Percentiles rank a stretch among this genome's conserved stretches.
phyloP scores from a whole-genome alignment of 1,140 invertebrate genomes.

The Drosophila repletoides region DNA sequence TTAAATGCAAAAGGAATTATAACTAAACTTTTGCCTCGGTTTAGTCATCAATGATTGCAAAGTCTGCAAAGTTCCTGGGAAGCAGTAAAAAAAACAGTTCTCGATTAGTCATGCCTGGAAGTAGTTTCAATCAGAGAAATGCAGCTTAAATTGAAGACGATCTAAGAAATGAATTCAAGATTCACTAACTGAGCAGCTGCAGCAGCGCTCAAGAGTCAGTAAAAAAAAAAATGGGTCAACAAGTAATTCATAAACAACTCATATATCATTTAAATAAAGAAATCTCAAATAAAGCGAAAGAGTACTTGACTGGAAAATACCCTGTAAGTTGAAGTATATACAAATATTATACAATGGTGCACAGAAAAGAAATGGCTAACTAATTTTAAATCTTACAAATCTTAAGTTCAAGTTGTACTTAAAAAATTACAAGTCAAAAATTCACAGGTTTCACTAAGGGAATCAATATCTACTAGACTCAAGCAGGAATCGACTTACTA shows the following conservation, averaged over 20 bases:
- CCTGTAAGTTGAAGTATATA: too few species aligned
- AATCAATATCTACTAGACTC: too few species aligned
- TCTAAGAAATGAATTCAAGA: neutral
- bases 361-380: too few species aligned
- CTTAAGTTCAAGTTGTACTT: too few species aligned
- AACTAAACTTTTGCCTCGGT: slow-evolving; percentile 62
- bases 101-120: slow-evolving; percentile 44
- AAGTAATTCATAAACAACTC: neutral
- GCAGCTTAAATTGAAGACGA: neutral
- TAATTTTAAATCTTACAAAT: too few species aligned
- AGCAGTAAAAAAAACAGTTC: slow-evolving; percentile 20
- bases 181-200: neutral
- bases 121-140: neutral
- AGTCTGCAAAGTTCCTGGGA: slow-evolving; percentile 55
- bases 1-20: slow-evolving; percentile 74
- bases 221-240: slow-evolving; percentile 9
- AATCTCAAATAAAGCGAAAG: too few species aligned
- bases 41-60: slow-evolving; percentile 75
- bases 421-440: too few species aligned
- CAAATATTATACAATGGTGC: too few species aligned
- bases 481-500: too few species aligned
- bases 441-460: too few species aligned
- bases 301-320: too few species aligned
- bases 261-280: neutral
- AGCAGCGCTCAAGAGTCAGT: too few species aligned